phyloP scores from a whole-genome alignment of 1,140 invertebrate species.

The Drosophila setifemur region DNA sequence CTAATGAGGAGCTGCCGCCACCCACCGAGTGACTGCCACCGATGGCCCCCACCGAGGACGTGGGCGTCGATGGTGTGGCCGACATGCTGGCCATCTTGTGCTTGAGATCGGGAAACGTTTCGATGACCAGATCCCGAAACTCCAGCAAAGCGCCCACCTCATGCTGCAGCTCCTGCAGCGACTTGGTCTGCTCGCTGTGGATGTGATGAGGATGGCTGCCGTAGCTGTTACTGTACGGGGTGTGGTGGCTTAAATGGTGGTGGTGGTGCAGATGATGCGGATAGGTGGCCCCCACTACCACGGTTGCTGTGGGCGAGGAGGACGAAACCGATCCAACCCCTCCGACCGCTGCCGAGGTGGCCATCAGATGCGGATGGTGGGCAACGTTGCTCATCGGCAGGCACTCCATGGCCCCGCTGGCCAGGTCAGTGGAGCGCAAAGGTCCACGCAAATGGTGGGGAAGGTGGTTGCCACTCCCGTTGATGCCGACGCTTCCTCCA shows the following conservation, averaged over 20 bases:
- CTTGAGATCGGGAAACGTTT: conserved; percentile 94
- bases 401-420: conserved; percentile 69
- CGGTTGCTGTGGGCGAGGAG: conserved; percentile 61
- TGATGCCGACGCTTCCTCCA: background rate
- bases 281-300: conserved; percentile 69
- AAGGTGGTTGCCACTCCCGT: background rate
- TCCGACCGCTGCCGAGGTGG: conserved; percentile 21
- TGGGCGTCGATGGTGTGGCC: conserved; percentile 71
- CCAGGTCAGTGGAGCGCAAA: conserved; percentile 50
- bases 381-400: conserved; percentile 62
- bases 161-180: conserved; percentile 90
- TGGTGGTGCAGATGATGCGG: conserved; percentile 73
- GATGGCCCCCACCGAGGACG: conserved; percentile 74
- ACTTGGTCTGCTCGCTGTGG: conserved; percentile 82
- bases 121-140: conserved; percentile 95
- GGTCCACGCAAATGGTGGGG: conserved; percentile 10
- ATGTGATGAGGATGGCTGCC: conserved; percentile 78
- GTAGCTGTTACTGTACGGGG: conserved; percentile 71
- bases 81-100: conserved; percentile 88
- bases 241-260: conserved; percentile 68
- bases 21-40: conserved; percentile 76
- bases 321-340: conserved; percentile 10
- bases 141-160: conserved; percentile 94
- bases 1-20: conserved; percentile 70
- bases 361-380: conserved; percentile 66